phyloP scores from a whole-genome alignment of 2,888 invertebrate species.

The Salpingus planirostris region DNA sequence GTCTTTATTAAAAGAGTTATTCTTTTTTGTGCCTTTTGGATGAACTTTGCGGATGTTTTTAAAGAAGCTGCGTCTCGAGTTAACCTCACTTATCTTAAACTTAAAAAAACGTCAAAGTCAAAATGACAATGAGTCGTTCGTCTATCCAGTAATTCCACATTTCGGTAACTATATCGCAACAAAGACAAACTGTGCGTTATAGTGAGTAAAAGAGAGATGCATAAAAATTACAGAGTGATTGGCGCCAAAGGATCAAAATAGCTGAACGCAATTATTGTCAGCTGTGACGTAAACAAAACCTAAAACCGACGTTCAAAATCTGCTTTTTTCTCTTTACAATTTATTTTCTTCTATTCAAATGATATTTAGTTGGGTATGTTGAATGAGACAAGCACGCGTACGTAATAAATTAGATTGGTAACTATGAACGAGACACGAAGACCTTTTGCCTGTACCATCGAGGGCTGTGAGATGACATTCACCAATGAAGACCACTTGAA shows the following conservation, averaged over 20 bases:
- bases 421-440: constrained; percentile 36
- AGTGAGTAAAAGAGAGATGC: too few species aligned
- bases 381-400: neutral
- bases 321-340: neutral
- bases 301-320: constrained; percentile 1
- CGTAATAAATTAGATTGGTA: neutral
- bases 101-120: too few species aligned
- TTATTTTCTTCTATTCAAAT: too few species aligned
- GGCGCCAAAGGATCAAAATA: neutral
- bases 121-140: too few species aligned
- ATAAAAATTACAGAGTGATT: too few species aligned
- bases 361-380: too few species aligned
- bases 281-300: neutral
- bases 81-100: too few species aligned
- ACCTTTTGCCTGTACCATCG: constrained; percentile 61
- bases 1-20: neutral
- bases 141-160: too few species aligned
- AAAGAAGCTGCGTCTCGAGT: neutral
- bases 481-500: constrained; percentile 72
- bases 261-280: neutral
- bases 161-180: too few species aligned
- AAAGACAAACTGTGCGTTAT: too few species aligned
- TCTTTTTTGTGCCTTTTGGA: neutral
- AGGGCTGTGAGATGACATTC: constrained; percentile 69
- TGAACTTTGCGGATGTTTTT: neutral